Evolutionary conservation across 2,797 vertebrate species (phyloP).

Genomic region (Peromyscus eremicus): DNA sequence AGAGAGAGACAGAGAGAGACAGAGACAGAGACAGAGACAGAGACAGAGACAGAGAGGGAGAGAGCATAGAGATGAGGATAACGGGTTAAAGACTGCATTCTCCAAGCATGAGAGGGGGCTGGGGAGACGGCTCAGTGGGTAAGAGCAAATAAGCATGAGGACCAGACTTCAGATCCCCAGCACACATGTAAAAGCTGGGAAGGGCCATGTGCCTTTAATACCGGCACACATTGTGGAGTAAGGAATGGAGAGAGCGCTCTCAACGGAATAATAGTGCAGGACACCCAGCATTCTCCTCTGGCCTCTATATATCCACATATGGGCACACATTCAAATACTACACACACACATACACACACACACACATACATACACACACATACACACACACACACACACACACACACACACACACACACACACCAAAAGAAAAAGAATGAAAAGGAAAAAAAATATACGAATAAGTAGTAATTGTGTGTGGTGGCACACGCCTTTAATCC

Average conservation of each 20-base stretch:
- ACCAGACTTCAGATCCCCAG: neutral
- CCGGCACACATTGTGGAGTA: neutral
- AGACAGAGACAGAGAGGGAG: neutral
- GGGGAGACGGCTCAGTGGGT: neutral
- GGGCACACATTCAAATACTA: neutral
- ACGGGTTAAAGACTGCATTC: neutral
- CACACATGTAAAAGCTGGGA: neutral
- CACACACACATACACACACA: neutral
- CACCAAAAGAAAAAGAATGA: neutral
- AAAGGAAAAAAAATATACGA: neutral
- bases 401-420: too few relatives aligned
- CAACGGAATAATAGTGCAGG: neutral
- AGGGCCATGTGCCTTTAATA: neutral
- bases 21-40: too few relatives aligned
- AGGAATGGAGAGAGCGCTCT: neutral
- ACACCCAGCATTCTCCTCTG: neutral
- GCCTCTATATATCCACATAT: neutral
- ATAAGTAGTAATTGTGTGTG: neutral
- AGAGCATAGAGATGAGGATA: neutral
- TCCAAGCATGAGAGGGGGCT: neutral
- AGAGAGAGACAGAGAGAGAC: neutral
- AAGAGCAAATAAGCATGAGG: neutral
- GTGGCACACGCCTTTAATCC: neutral
- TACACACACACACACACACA: too few relatives aligned
- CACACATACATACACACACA: too few relatives aligned